Percentiles rank a stretch among this genome's conserved stretches.
These are phyloP conservation scores for Sardina pilchardus DNA, from an alignment of 2,113 vertebrate genomes.

Conservation along the genomic window DNA sequence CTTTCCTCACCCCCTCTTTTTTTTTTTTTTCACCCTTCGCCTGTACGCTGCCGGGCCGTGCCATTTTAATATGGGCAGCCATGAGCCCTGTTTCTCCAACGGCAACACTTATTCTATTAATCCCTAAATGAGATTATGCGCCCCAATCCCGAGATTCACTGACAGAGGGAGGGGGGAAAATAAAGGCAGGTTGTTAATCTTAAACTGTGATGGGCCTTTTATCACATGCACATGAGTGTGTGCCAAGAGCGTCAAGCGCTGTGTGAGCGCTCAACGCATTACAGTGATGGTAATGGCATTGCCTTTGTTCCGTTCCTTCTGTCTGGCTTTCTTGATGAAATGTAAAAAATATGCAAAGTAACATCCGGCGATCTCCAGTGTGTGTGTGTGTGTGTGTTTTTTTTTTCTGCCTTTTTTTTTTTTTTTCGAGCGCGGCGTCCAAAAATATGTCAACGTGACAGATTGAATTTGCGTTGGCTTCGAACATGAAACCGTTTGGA, in stretches of 20 bases:
- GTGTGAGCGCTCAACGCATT: slow-evolving; percentile 6
- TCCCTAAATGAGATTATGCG: slow-evolving; percentile 35
- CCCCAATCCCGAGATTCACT: slow-evolving; percentile 19
- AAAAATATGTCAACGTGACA: slow-evolving; percentile 40
- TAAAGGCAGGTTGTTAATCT: slow-evolving; percentile 27
- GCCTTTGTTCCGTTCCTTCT: not conserved
- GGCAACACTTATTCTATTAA: slow-evolving; percentile 26
- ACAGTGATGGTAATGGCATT: slow-evolving; percentile 11
- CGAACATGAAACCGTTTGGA: slow-evolving; percentile 31
- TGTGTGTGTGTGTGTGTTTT: not conserved
- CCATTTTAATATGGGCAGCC: slow-evolving; percentile 18
- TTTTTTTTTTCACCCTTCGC: not conserved
- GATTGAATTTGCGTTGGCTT: slow-evolving; percentile 46
- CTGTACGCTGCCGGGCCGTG: not conserved
- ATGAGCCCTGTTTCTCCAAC: slow-evolving; percentile 11
- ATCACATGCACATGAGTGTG: slow-evolving; percentile 15
- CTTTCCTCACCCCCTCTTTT: not conserved
- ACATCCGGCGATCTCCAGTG: slow-evolving; percentile 32
- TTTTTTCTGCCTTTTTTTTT: not conserved
- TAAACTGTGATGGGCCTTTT: slow-evolving; percentile 16
- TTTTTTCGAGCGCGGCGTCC: slow-evolving; percentile 2
- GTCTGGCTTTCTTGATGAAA: slow-evolving; percentile 27
- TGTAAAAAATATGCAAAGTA: slow-evolving; percentile 37
- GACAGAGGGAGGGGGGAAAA: slow-evolving; percentile 19
- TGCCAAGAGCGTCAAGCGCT: not conserved